Evolutionary conservation across 2,113 vertebrate species (phyloP).

Genomic region (Hemiscyllium ocellatum): DNA sequence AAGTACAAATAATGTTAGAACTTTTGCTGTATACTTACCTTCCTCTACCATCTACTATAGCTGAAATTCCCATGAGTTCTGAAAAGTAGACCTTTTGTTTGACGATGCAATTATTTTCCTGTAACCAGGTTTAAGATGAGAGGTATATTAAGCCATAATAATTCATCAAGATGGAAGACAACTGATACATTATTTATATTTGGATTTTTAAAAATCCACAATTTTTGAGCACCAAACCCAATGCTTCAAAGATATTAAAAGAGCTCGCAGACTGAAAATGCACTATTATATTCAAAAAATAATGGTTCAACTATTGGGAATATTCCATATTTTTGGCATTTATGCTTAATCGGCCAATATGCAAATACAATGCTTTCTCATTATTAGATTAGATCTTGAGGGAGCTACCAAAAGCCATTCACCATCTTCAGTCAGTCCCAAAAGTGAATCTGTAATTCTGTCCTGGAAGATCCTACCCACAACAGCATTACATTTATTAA

Average conservation of each 20-base stretch:
- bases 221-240: not conserved
- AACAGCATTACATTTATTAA: not conserved
- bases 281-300: not conserved
- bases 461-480: too few relatives aligned
- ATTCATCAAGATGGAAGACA: not conserved
- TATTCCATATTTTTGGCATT: not conserved
- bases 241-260: not conserved
- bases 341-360: not conserved
- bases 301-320: not conserved
- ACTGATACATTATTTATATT: not conserved
- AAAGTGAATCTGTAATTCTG: not conserved
- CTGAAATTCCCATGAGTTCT: not conserved
- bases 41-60: not conserved
- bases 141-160: conserved; percentile 34
- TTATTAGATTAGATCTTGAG: not conserved
- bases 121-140: conserved; percentile 3
- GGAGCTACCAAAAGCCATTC: not conserved
- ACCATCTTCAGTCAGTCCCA: not conserved
- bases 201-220: not conserved
- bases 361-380: not conserved
- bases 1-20: not conserved
- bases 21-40: conserved; percentile 14
- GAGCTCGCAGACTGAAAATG: not conserved
- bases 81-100: not conserved
- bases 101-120: not conserved